Evolutionary conservation across 2,797 vertebrate genomes (phyloP).

Genomic region (Anguilla pacifica): DNA sequence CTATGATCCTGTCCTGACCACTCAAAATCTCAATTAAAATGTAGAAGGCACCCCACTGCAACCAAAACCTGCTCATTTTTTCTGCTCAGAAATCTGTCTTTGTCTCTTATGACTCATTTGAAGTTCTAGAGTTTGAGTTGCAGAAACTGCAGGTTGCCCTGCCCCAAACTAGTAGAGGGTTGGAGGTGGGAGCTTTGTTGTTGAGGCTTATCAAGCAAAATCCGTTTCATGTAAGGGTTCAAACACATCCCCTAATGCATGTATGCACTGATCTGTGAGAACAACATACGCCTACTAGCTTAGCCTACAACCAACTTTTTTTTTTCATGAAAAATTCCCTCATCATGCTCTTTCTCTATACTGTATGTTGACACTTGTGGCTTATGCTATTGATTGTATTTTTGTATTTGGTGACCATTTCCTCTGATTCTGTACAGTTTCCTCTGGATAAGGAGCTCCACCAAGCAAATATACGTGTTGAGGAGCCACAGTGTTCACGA

Average conservation of each 20-base stretch:
- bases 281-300: conserved; percentile 23
- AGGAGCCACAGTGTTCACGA: not conserved
- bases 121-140: conserved; percentile 42
- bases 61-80: conserved; percentile 11
- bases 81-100: not conserved
- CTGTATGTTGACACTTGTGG: not conserved
- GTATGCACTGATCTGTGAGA: conserved; percentile 28
- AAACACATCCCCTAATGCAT: not conserved
- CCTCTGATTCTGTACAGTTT: not conserved
- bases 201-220: conserved; percentile 50
- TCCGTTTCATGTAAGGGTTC: conserved; percentile 44
- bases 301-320: not conserved
- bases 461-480: not conserved
- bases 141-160: conserved; percentile 34
- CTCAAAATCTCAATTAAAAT: conserved; percentile 58
- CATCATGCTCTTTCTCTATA: not conserved
- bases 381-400: not conserved
- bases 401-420: not conserved
- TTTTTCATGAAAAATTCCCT: not conserved
- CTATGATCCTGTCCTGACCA: conserved; percentile 43
- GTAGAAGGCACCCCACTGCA: conserved; percentile 25
- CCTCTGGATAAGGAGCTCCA: not conserved
- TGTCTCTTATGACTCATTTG: conserved; percentile 29
- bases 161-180: not conserved
- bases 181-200: conserved; percentile 48